Percentiles rank a stretch among this genome's conserved stretches.
Conservation (phyloP, 1,140 invertebrate species). For the Trigoniulus corallinus region DNA sequence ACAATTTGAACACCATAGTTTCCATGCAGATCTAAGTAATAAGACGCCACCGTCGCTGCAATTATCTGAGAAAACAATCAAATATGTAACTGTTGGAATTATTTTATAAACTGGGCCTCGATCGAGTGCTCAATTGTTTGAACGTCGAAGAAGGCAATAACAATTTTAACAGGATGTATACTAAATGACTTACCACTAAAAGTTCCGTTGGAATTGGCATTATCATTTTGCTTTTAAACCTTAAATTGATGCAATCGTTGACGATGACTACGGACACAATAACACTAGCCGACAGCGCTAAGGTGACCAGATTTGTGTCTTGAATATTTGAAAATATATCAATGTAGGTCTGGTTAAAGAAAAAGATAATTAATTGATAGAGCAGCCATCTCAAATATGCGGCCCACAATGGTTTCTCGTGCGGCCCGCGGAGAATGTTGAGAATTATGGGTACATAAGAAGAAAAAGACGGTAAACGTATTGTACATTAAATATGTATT, state of each 20-base stretch:
- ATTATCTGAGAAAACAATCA: slow-evolving; percentile 20
- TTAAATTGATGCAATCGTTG: slow-evolving; percentile 45
- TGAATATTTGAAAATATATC: slow-evolving; percentile 42
- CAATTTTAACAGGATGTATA: not conserved
- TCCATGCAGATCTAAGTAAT: slow-evolving; percentile 24
- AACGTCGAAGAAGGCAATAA: not conserved
- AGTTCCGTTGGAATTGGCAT: slow-evolving; percentile 76
- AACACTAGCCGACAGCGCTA: slow-evolving; percentile 24
- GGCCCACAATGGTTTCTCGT: too few relatives aligned
- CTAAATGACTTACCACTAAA: slow-evolving; percentile 40
- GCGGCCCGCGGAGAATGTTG: too few relatives aligned
- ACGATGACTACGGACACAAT: slow-evolving; percentile 36
- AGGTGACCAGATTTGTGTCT: slow-evolving; percentile 41
- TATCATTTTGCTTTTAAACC: slow-evolving; percentile 44
- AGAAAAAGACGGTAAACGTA: too few relatives aligned
- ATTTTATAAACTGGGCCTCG: not conserved
- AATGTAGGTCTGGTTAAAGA: slow-evolving; percentile 38
- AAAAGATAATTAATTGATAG: not conserved
- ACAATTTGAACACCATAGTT: slow-evolving; percentile 30
- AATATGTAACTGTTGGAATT: not conserved
- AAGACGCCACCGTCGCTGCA: slow-evolving; percentile 25
- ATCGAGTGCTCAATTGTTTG: not conserved
- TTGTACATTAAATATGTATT: too few relatives aligned
- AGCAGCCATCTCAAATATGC: not conserved
- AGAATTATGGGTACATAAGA: too few relatives aligned